Evolutionary conservation across 1,140 invertebrate genomes (phyloP).

Genomic region (Ceratoteleas bidentatus): DNA sequence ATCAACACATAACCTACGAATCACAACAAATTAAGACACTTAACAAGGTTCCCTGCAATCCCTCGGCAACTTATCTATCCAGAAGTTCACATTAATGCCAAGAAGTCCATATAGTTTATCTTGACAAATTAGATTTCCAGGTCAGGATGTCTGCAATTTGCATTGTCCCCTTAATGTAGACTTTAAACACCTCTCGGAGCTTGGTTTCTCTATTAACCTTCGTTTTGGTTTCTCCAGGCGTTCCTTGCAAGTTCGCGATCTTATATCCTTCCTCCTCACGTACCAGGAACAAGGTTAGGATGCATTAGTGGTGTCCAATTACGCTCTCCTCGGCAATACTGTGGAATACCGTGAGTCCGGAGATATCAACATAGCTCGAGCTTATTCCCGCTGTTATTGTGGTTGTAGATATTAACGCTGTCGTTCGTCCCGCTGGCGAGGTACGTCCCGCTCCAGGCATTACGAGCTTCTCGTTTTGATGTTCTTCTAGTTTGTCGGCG

Average conservation of each 20-base stretch:
- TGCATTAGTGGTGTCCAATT: slow-evolving; percentile 64
- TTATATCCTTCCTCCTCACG: slow-evolving; percentile 51
- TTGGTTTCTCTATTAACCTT: slow-evolving; percentile 31
- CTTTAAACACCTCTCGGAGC: not conserved
- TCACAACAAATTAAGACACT: no score
- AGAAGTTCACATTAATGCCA: not conserved
- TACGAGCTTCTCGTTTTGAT: slow-evolving; percentile 36
- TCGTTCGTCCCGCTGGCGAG: slow-evolving; percentile 19
- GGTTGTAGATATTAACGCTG: slow-evolving; percentile 59
- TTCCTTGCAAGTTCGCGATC: slow-evolving; percentile 11
- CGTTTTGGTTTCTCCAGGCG: slow-evolving; percentile 18
- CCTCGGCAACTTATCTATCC: no score
- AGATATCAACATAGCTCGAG: slow-evolving; percentile 40
- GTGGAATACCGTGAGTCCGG: slow-evolving; percentile 26
- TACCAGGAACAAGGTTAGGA: slow-evolving; percentile 53
- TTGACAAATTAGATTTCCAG: slow-evolving; percentile 17
- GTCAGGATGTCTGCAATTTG: slow-evolving; percentile 11
- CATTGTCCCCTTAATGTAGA: slow-evolving; percentile 12
- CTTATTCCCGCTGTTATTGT: slow-evolving; percentile 61
- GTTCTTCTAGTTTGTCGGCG: slow-evolving; percentile 46
- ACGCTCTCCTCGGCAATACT: slow-evolving; percentile 29
- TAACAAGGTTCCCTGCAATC: no score
- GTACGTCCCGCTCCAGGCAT: slow-evolving; percentile 39
- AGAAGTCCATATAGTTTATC: slow-evolving; percentile 17
- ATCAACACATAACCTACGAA: no score